Evolutionary conservation across 2,113 vertebrate species (phyloP).

Genomic region (Boleophthalmus pectinirostris): DNA sequence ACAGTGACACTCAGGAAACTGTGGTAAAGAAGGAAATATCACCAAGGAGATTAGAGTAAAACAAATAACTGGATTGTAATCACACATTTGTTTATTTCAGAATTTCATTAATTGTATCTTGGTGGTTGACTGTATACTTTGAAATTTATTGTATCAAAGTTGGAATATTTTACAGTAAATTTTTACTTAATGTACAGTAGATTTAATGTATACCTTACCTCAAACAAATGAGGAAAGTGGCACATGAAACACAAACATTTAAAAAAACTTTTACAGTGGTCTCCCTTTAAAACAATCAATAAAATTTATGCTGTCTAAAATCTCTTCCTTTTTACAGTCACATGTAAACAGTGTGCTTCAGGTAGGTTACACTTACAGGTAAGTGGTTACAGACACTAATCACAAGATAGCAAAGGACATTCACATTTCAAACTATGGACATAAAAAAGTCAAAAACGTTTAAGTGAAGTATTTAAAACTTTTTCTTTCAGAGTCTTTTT

Average conservation of each 20-base stretch:
- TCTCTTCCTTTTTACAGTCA: conserved; percentile 10
- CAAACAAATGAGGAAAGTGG: conserved; percentile 40
- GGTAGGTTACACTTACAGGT: conserved; percentile 29
- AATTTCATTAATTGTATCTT: not conserved
- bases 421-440: conserved; percentile 55
- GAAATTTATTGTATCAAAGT: not conserved
- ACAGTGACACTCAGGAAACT: not conserved
- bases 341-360: conserved; percentile 64
- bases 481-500: conserved; percentile 25
- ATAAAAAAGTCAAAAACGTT: not conserved
- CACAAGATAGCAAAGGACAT: conserved; percentile 43
- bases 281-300: not conserved
- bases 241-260: conserved; percentile 18
- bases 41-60: conserved; percentile 1
- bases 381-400: conserved; percentile 61
- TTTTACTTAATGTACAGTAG: not conserved
- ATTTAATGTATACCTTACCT: not conserved
- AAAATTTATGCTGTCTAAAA: conserved; percentile 2
- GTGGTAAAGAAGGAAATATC: not conserved
- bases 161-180: not conserved
- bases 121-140: not conserved
- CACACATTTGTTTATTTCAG: not conserved
- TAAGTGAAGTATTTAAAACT: conserved; percentile 37
- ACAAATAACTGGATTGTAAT: conserved; percentile 1
- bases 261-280: conserved; percentile 22